Base-by-base conservation (phyloP, 2,113 vertebrate species). In the Silurus meridionalis region DNA sequence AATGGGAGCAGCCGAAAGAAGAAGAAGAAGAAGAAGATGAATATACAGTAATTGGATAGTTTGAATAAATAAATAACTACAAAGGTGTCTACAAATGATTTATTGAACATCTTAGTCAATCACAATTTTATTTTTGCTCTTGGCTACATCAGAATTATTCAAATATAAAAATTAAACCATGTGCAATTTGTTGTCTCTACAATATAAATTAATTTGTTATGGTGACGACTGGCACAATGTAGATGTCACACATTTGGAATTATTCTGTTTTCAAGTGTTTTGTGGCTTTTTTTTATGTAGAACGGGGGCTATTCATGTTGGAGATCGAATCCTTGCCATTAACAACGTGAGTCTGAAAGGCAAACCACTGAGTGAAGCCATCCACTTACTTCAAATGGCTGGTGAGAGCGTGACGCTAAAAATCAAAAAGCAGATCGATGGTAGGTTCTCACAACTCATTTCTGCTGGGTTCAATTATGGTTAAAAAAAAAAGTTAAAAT, bases 381-480 rank as follows among this genome's bases (percentile, higher is more conserved):
- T 99, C 86, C 97, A 97, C 93, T 95, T 99, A 85, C 95, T 99
- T 88, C 98, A 99, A 94, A 96, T 97, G 96, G 97, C 98, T 0
- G 98, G 98, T 0, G 98, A 99, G 93, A 99, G 97, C 0, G 98
- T 99, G 89, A 98, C 97, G 0, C 94, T 99, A 87, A 99, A 98
- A 93, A 99, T 99, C 88, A 99, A 97, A 92, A 99, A 99, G 79
- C 97, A 97, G 91, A 94, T 94, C 0, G 97, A 99, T 91, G 93
- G 97, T 98, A 90, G 96, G 97, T 84, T 80, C 1, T 71, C 6
- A 79, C 6, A 80, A 15, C 13, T 10, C 37, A 52, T 57, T 53
- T 53, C 23, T n/a, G 4, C 50, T 21, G 7, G 1, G 10, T 77
- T 53, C 11, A 53, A 19, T 53, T 23, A 25, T 0, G 21, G 4